These are phyloP conservation scores for Halcyon senegalensis DNA, from an alignment of 2,113 vertebrate genomes.

Conservation along the genomic window DNA sequence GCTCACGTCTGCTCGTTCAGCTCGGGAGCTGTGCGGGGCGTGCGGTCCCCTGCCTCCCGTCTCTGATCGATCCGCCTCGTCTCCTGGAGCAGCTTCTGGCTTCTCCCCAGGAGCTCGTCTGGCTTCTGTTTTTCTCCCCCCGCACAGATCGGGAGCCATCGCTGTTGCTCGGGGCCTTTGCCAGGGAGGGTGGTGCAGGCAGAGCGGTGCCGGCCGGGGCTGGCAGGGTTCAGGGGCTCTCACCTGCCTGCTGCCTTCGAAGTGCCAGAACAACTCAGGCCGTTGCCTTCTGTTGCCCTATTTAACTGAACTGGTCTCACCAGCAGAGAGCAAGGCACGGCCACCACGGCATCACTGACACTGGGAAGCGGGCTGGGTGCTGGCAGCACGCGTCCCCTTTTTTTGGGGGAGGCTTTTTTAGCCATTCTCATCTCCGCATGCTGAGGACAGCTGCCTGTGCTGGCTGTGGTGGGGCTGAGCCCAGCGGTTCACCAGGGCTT, in stretches of 20 bases:
- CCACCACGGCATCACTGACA: fast-evolving
- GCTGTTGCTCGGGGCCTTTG: background rate
- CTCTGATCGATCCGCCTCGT: background rate
- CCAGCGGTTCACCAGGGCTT: fast-evolving
- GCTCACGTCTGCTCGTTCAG: fast-evolving
- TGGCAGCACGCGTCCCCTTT: fast-evolving
- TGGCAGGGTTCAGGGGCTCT: background rate
- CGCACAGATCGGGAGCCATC: fast-evolving
- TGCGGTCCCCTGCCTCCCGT: fast-evolving
- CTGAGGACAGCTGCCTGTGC: background rate
- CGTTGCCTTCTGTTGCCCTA: conserved; percentile 27
- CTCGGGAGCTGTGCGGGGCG: fast-evolving
- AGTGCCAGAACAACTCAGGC: background rate
- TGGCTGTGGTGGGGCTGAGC: background rate
- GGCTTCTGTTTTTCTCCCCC: background rate
- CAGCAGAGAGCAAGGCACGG: fast-evolving
- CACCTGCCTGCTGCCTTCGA: fast-evolving
- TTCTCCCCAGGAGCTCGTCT: conserved; percentile 15
- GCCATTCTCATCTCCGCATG: fast-evolving
- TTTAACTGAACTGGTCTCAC: background rate
- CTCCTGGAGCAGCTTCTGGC: conserved; percentile 9
- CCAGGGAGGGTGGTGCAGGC: fast-evolving
- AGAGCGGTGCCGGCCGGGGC: fast-evolving
- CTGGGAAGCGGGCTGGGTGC: fast-evolving
- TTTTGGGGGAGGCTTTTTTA: background rate